Percentiles rank a stretch among this genome's conserved stretches.
These are phyloP conservation scores for Sphinx pinastri DNA, from an alignment of 2,888 invertebrate species.

Conservation along the genomic window DNA sequence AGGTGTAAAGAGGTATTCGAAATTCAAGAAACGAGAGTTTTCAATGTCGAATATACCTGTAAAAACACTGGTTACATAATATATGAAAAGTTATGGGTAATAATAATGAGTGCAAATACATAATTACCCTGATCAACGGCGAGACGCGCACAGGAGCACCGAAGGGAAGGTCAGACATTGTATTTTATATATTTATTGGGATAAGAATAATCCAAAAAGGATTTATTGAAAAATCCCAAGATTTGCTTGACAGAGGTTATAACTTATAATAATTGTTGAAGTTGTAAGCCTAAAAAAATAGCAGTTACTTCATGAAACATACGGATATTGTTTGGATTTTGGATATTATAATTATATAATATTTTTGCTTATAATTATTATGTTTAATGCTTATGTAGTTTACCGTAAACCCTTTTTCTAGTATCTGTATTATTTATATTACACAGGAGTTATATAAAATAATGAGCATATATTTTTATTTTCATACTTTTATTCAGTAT, in stretches of 20 bases:
- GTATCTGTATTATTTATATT: not conserved
- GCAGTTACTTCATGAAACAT: not conserved
- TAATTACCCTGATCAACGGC: slow-evolving; percentile 90
- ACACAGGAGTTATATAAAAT: too few relatives aligned
- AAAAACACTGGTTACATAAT: slow-evolving; percentile 44
- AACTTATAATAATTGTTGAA: slow-evolving; percentile 50
- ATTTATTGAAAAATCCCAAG: slow-evolving; percentile 57
- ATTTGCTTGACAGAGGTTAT: slow-evolving; percentile 52
- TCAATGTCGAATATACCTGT: slow-evolving; percentile 41
- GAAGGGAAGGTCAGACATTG: slow-evolving; percentile 75
- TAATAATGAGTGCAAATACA: slow-evolving; percentile 29
- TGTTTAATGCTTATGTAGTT: too few relatives aligned
- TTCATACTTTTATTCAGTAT: too few relatives aligned
- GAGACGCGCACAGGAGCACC: slow-evolving; percentile 91
- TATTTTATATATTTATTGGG: slow-evolving; percentile 45
- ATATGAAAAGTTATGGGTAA: slow-evolving; percentile 29
- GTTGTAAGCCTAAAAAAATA: slow-evolving; percentile 31
- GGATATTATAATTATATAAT: not conserved
- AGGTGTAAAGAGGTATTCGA: not conserved
- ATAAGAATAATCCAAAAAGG: slow-evolving; percentile 55
- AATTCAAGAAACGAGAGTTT: slow-evolving; percentile 28
- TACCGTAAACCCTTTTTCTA: not conserved
- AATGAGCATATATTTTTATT: too few relatives aligned
- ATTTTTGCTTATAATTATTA: too few relatives aligned
- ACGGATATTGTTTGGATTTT: not conserved